phyloP scores from a whole-genome alignment of 2,113 vertebrate genomes.

The Cercocebus atys region DNA sequence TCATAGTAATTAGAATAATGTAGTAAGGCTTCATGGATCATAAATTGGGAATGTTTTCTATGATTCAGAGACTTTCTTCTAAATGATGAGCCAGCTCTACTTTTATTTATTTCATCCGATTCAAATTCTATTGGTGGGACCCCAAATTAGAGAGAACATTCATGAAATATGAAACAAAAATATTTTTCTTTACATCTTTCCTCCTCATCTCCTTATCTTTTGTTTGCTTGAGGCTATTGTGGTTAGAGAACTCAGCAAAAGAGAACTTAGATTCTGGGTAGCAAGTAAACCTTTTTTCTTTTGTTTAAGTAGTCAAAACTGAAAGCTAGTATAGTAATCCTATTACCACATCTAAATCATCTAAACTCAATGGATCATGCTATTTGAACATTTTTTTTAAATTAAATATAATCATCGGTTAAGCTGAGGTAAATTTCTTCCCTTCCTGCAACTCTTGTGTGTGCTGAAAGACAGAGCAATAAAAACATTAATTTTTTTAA shows the following conservation, averaged over 20 bases:
- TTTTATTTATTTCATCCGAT: slow-evolving; percentile 43
- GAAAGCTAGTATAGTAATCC: background rate
- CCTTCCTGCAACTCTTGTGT: background rate
- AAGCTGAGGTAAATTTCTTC: background rate
- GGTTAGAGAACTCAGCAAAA: background rate
- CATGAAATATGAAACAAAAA: slow-evolving; percentile 5
- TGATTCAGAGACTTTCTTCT: slow-evolving; percentile 43
- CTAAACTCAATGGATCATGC: background rate
- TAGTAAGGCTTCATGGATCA: slow-evolving; percentile 47
- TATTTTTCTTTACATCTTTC: slow-evolving; percentile 5
- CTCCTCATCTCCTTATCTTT: background rate
- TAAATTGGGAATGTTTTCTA: slow-evolving; percentile 59
- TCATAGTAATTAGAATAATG: slow-evolving; percentile 53
- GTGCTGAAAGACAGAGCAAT: background rate
- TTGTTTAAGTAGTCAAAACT: background rate
- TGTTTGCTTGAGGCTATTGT: background rate
- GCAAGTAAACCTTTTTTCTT: background rate
- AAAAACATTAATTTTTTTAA: background rate
- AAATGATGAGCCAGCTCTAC: background rate
- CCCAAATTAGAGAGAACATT: background rate
- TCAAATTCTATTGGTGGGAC: background rate
- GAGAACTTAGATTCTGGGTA: background rate
- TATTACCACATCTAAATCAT: background rate
- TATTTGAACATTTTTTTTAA: background rate
- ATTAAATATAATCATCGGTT: background rate